Percentiles rank a stretch among this genome's conserved stretches.
phyloP scores from a whole-genome alignment of 2,797 vertebrate species.

The Sylvilagus floridanus region DNA sequence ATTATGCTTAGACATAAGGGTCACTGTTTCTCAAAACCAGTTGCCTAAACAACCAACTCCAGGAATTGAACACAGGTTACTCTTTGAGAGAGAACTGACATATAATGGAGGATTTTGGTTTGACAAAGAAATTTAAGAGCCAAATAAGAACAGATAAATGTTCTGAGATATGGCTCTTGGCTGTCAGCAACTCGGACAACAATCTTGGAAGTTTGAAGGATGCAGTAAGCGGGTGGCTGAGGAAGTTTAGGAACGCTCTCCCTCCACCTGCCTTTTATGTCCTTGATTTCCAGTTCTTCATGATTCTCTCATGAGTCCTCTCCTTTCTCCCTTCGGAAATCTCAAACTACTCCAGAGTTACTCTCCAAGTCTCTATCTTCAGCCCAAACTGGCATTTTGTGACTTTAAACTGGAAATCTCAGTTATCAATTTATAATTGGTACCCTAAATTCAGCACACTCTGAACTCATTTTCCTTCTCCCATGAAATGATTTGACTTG shows the following conservation, averaged over 20 bases:
- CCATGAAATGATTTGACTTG: background rate
- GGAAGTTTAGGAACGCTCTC: background rate
- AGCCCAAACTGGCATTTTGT: conserved; percentile 25
- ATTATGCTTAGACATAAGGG: background rate
- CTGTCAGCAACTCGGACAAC: background rate
- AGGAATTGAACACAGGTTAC: conserved; percentile 3
- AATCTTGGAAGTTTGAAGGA: background rate
- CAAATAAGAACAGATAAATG: conserved; percentile 12
- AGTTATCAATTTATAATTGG: background rate
- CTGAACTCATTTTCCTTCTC: conserved; percentile 20
- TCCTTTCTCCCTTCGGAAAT: conserved; percentile 20
- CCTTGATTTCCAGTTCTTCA: background rate
- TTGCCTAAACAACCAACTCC: background rate
- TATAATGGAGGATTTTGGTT: background rate
- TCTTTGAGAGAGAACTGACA: background rate
- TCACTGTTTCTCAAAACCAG: conserved; percentile 59
- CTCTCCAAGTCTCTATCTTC: conserved; percentile 23
- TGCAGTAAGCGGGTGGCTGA: background rate
- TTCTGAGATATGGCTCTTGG: background rate
- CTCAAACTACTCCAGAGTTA: background rate
- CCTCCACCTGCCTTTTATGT: background rate
- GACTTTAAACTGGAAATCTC: conserved; percentile 23
- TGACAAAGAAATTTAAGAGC: conserved; percentile 57
- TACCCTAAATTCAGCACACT: conserved; percentile 15
- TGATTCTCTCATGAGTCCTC: background rate